A percentile compares a stretch with the other conserved stretches of the same genome.
Evolutionary conservation across 2,888 invertebrate genomes (phyloP).

Genomic region (Allophyes oxyacanthae): DNA sequence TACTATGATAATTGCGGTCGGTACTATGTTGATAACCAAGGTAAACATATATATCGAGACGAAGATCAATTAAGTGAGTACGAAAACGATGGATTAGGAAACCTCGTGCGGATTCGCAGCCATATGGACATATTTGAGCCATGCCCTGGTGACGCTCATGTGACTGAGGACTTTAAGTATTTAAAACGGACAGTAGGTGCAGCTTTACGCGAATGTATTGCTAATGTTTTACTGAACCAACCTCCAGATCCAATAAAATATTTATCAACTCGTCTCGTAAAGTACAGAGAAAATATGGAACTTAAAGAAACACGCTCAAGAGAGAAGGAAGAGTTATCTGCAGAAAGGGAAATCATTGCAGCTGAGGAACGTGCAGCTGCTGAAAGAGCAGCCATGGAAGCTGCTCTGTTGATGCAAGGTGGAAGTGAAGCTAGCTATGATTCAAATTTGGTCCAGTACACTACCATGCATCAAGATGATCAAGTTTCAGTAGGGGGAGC

Average conservation of each 20-base stretch:
- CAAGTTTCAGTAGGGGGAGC: slow-evolving; percentile 50
- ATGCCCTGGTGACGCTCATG: slow-evolving; percentile 78
- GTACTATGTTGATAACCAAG: slow-evolving; percentile 77
- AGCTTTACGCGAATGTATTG: slow-evolving; percentile 79
- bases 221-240: slow-evolving; percentile 78
- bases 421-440: slow-evolving; percentile 83
- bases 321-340: slow-evolving; percentile 74
- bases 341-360: slow-evolving; percentile 72
- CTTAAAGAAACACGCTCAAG: slow-evolving; percentile 69
- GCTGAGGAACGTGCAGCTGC: slow-evolving; percentile 76
- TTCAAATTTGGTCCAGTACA: slow-evolving; percentile 77
- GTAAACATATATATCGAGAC: slow-evolving; percentile 83
- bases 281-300: slow-evolving; percentile 80
- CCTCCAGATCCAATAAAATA: slow-evolving; percentile 83
- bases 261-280: slow-evolving; percentile 73
- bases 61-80: slow-evolving; percentile 79
- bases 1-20: slow-evolving; percentile 83
- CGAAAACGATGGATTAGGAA: slow-evolving; percentile 85
- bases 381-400: slow-evolving; percentile 74
- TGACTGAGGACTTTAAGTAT: slow-evolving; percentile 83
- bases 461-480: slow-evolving; percentile 64
- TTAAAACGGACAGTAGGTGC: slow-evolving; percentile 77
- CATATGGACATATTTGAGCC: slow-evolving; percentile 74
- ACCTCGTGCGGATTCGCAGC: slow-evolving; percentile 82
- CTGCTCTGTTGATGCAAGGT: slow-evolving; percentile 68